Base-by-base conservation (phyloP, 2,113 vertebrate species). In the Dolichallabes microphthalmus region DNA sequence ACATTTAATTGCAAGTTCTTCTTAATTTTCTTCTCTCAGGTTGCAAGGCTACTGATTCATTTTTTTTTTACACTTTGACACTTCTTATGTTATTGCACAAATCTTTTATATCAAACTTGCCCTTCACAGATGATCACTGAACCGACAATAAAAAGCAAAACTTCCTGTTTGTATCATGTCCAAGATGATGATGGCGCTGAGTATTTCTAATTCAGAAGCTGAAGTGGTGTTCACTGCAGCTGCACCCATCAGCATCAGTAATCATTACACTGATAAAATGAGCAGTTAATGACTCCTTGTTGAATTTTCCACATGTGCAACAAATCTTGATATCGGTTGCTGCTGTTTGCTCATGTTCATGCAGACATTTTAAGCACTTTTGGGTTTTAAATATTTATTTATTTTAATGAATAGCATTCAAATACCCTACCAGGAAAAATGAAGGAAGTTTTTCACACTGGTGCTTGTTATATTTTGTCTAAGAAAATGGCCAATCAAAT, bases 211-310 rank as follows among this genome's bases (percentile, higher is more conserved):
- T 50, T 61, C 82, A 45, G 68, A 55, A 61, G 55, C 25, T 60
- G 68, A 60, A 83, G 55, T 74, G 82, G 13, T 61, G 15, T 64
- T 63, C 58, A 35, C 19, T 25, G 73, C 83, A 77, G 61, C 74
- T 84, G 83, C 25, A 10, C 3, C 66, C 32, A 73, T 83, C 82
- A 60, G 39, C 27, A 10, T 63, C 60, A n/a, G 50, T 52, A 64
- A 84, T 84, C 73, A 84, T 57, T 55, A n/a, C 27, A 15, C 60
- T 78, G 74, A 78, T 64, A 11, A 66, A 84, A 78, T 27, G 61
- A 78, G 60, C 52, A 14, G 52, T 75, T 77, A 57, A 84, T 78
- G 39, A 77, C 52, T 55, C 30, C n/a, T 84, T 78, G 57, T 60
- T 52, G 39, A 50, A 74, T 64, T 32, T 32, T 7, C 20, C 73